Evolutionary conservation across 2,888 invertebrate genomes (phyloP).

Genomic region (Ectobius pallidus): DNA sequence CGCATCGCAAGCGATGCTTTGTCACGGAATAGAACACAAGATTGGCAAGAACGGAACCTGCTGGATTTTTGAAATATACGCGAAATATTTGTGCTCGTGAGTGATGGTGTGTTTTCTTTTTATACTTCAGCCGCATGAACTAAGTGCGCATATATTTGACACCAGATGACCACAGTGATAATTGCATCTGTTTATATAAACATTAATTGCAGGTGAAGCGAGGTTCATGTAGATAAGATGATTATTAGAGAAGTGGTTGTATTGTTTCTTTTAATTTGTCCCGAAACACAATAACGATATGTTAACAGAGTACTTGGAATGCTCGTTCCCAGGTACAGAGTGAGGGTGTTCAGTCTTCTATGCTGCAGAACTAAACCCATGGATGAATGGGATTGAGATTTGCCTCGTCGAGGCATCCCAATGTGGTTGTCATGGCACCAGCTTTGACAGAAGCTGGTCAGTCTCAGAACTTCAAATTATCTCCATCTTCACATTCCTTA

Average conservation of each 20-base stretch:
- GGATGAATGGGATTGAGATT: constrained; percentile 50
- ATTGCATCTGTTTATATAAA: no score
- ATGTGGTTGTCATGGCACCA: constrained; percentile 89
- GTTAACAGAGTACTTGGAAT: neutral
- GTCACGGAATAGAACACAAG: constrained; percentile 5
- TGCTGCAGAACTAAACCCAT: constrained; percentile 42
- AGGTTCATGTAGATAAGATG: no score
- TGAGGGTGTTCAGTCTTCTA: neutral
- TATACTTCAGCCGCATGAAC: no score
- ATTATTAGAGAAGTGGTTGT: no score
- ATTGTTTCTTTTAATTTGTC: neutral
- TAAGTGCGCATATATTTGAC: no score
- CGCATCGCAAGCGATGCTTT: neutral
- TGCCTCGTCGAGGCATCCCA: constrained; percentile 61
- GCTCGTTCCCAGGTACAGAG: neutral
- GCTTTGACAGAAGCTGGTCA: constrained; percentile 77
- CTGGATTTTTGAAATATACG: constrained; percentile 10
- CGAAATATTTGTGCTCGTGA: neutral
- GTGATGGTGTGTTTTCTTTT: neutral
- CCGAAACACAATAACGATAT: neutral
- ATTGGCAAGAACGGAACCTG: constrained; percentile 22
- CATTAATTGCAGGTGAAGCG: no score
- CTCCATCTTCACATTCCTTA: constrained; percentile 48
- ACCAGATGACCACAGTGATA: no score
- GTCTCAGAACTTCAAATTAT: constrained; percentile 56